Evolutionary conservation across 2,113 vertebrate genomes (phyloP).

Genomic region (Aptenodytes forsteri): DNA sequence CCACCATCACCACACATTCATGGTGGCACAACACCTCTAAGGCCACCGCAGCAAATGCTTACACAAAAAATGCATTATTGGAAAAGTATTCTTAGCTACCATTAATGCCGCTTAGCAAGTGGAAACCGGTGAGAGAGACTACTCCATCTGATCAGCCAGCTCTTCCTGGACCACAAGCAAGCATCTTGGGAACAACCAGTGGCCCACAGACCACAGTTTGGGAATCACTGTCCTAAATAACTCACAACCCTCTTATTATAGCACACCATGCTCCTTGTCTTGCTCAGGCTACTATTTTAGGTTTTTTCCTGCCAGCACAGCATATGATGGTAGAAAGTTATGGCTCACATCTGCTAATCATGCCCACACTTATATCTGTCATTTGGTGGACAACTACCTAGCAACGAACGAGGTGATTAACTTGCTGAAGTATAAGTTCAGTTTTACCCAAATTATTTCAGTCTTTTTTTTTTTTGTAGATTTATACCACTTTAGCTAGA

Average conservation of each 20-base stretch:
- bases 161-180: background rate
- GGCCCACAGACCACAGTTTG: background rate
- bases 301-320: background rate
- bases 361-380: background rate
- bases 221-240: conserved; percentile 25
- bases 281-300: background rate
- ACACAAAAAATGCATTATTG: background rate
- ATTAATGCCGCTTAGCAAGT: background rate
- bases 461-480: background rate
- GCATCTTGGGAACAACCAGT: background rate
- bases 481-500: background rate
- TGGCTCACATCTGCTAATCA: background rate
- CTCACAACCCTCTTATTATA: background rate
- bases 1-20: background rate
- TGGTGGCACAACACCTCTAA: background rate
- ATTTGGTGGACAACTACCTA: background rate
- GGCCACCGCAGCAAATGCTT: background rate
- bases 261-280: conserved; percentile 4
- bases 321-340: background rate
- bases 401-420: background rate
- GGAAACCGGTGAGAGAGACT: background rate
- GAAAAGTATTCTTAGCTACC: conserved; percentile 12
- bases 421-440: background rate
- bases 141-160: background rate
- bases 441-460: background rate